These are phyloP conservation scores for Enteromius viviparus DNA, from an alignment of 2,797 vertebrate species.

Conservation along the genomic window DNA sequence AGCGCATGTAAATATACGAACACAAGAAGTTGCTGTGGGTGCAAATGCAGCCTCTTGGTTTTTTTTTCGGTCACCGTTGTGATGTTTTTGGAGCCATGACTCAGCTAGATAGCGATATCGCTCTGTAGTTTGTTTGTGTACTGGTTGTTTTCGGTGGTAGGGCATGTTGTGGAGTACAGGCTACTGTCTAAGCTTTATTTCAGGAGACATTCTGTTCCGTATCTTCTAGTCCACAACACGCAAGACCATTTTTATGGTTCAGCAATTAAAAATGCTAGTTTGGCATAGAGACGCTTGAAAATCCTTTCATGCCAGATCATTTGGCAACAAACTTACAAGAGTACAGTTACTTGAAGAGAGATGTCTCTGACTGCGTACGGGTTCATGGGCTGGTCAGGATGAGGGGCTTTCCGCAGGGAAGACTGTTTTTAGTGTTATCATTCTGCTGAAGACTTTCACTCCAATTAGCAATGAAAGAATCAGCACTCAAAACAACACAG, in stretches of 20 bases:
- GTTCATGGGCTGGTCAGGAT: slow-evolving; percentile 74
- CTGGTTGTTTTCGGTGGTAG: slow-evolving; percentile 60
- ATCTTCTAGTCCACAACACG: slow-evolving; percentile 50
- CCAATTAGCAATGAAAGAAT: slow-evolving; percentile 41
- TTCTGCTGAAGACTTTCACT: slow-evolving; percentile 38
- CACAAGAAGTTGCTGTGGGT: slow-evolving; percentile 49
- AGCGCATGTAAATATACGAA: slow-evolving; percentile 50
- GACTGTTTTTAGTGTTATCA: slow-evolving; percentile 55
- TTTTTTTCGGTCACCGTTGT: background rate
- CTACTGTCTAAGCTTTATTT: slow-evolving; percentile 46
- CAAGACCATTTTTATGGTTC: slow-evolving; percentile 54
- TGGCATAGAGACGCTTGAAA: slow-evolving; percentile 65
- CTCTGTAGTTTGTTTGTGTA: slow-evolving; percentile 60
- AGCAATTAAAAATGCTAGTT: slow-evolving; percentile 65
- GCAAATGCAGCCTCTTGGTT: slow-evolving; percentile 30
- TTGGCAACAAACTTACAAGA: slow-evolving; percentile 66
- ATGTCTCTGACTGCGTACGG: slow-evolving; percentile 63
- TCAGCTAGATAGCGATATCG: slow-evolving; percentile 7
- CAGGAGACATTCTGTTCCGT: slow-evolving; percentile 54
- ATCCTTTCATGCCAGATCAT: slow-evolving; percentile 62
- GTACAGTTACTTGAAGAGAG: slow-evolving; percentile 69
- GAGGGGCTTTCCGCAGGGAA: slow-evolving; percentile 63
- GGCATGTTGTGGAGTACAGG: slow-evolving; percentile 57
- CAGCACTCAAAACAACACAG: slow-evolving; percentile 19
- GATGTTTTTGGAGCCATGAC: slow-evolving; percentile 43